Conservation (phyloP, 2,888 invertebrate species). For the Acleris sparsana region DNA sequence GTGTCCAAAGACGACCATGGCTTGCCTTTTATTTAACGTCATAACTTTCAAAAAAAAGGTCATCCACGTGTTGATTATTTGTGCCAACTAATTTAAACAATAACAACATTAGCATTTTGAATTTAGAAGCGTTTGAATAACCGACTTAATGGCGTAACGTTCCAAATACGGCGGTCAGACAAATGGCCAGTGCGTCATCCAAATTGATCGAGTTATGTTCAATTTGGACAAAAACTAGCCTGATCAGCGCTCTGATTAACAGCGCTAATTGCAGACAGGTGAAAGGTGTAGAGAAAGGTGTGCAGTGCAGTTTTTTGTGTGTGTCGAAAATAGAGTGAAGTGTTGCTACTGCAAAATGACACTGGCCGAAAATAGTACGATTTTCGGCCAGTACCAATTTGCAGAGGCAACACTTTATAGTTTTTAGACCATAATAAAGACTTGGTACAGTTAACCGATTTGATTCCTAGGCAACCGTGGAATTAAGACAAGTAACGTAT, state of each 20-base stretch:
- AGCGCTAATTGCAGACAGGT: conserved; percentile 73
- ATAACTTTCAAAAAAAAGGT: too few relatives aligned
- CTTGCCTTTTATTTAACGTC: too few relatives aligned
- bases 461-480: neutral
- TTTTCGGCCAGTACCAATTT: conserved; percentile 43
- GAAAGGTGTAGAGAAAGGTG: conserved; percentile 79
- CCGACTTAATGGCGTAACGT: conserved; percentile 2
- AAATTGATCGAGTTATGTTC: conserved; percentile 53
- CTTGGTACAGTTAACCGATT: neutral
- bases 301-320: conserved; percentile 48
- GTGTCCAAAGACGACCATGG: too few relatives aligned
- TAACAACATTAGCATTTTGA: conserved; percentile 1
- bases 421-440: neutral
- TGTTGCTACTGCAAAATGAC: conserved; percentile 37
- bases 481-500: neutral
- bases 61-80: too few relatives aligned
- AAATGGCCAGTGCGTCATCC: conserved; percentile 20
- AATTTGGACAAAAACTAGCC: conserved; percentile 59
- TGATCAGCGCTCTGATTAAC: conserved; percentile 68
- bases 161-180: conserved; percentile 9
- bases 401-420: conserved; percentile 9
- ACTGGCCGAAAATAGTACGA: conserved; percentile 40
- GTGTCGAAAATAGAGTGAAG: conserved; percentile 52
- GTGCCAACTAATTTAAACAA: too few relatives aligned
- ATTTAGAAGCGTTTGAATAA: conserved; percentile 12